Base-by-base conservation (phyloP, 2,888 invertebrate species). In the Punctoribates punctum region DNA sequence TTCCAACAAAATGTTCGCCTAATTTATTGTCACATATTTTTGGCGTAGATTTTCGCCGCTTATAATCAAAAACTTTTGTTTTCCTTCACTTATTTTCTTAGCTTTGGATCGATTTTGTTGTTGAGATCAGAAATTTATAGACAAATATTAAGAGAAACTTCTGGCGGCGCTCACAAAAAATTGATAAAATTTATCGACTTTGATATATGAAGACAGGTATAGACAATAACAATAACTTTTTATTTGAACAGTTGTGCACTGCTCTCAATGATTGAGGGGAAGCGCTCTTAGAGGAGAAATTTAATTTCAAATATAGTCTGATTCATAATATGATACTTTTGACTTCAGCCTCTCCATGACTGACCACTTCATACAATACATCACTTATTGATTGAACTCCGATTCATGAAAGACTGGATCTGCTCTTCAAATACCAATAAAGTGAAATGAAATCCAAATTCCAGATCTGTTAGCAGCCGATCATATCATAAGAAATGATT, bases 121-220 rank as follows among this genome's bases (percentile, higher is more conserved):
- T 62, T 27, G 23, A 62, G 54, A n/a, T 54, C n/a, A 62, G 62
- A 62, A 62, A 29, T 62, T 29, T 62, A 62, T 62, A 62, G 27
- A 62, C 62, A 62, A 62, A 29, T 54, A 62, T 27, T 23, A 62
- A 62, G 62, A 23, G 27, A 62, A 62, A 29, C 23, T 62, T 54
- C n/a, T 54, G 54, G 54, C 15, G 20, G 15, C 5, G 20, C 15
- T 4, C 4, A 48, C 5, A 48, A 48, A 48, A 54, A 54, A 54
- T 54, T 54, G 54, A 54, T 54, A 54, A 20, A 54, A 54, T 54
- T 54, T 54, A 8, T 15, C 15, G 54, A 15, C n/a, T 54, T 8
- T 54, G 54, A 20, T 54, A 54, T 54, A 54, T 54, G 54, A 20
- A 54, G 6, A 20, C 20, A n/a, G 20, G 20, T 54, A 54, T 54